A percentile compares a stretch with the other conserved stretches of the same genome.
phyloP scores from a whole-genome alignment of 2,888 invertebrate genomes.

The Pogonocherus hispidulus region DNA sequence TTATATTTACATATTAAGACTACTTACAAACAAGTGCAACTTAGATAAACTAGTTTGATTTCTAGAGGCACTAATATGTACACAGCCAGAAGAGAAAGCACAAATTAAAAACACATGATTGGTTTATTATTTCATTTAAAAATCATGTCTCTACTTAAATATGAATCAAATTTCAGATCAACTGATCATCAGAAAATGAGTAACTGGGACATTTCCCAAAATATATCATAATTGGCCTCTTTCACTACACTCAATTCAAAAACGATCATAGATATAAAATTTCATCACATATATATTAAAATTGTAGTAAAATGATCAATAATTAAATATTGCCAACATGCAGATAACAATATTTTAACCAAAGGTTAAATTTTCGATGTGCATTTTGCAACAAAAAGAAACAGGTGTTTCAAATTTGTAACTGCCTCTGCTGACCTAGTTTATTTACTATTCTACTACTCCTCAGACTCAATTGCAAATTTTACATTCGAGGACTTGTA shows the following conservation, averaged over 20 bases:
- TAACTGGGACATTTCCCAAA: too few species aligned
- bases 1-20: constrained; percentile 58
- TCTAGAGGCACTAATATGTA: constrained; percentile 66
- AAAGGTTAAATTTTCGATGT: too few species aligned
- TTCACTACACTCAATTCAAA: too few species aligned
- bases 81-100: constrained; percentile 57
- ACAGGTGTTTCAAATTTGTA: constrained; percentile 41
- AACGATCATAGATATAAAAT: neutral
- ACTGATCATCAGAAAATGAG: too few species aligned
- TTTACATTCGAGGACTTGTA: constrained; percentile 33
- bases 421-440: constrained; percentile 40
- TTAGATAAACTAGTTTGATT: constrained; percentile 61
- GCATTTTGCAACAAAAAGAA: too few species aligned
- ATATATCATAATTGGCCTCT: too few species aligned
- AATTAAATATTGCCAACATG: too few species aligned
- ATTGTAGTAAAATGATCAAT: too few species aligned
- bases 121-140: too few species aligned
- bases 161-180: too few species aligned
- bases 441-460: constrained; percentile 31
- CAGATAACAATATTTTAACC: too few species aligned
- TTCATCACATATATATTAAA: neutral
- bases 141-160: too few species aligned
- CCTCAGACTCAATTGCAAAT: constrained; percentile 34
- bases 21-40: constrained; percentile 59
- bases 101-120: constrained; percentile 42